Base-by-base conservation (phyloP, 2,888 invertebrate species). In the Pammene aurita region DNA sequence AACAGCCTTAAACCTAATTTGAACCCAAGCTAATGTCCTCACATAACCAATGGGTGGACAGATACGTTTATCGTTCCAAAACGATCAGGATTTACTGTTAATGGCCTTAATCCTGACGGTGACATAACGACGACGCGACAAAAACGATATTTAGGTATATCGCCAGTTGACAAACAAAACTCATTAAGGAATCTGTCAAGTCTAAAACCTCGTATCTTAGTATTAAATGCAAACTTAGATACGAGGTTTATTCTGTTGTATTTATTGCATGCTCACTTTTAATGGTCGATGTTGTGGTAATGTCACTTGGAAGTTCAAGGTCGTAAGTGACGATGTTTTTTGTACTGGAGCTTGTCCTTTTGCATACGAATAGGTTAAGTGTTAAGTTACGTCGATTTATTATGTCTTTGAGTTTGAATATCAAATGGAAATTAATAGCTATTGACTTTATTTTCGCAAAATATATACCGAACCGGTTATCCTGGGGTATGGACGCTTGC, bases 21-120 rank as follows among this genome's bases (percentile, higher is more conserved):
- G 26, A 26, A 35, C n/a, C 50, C 61, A 13, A 50, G 52, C 41
- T 41, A 26, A 6, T 38, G 42, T n/a, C 42, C n/a, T 2, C 7
- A 52, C 38, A 13, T 14, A 48, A 13, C 50, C 62, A 62, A 62
- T 41, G 52, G 34, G 10, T 60, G 18, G 52, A 52, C 38, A n/a
- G 18, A 62, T 62, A 41, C 50, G 62, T 62, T 50, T 62, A 62
- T 62, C 62, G 50, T 38, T 7, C 48, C n/a, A 62, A 62, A 62
- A 50, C 62, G 62, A 62, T 62, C 62, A 50, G 38, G n/a, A 62
- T 62, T 52, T 62, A 62, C 7, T 62, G 62, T 18, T 62, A 52
- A 62, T 52, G 62, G 62, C 18, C 18, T 13, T 18, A 18, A 13
- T 6, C 10, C 18, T 41, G 62, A 52, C 50, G 50, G 38, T 62